phyloP scores from a whole-genome alignment of 2,888 invertebrate genomes.

The Oscheius sp. region DNA sequence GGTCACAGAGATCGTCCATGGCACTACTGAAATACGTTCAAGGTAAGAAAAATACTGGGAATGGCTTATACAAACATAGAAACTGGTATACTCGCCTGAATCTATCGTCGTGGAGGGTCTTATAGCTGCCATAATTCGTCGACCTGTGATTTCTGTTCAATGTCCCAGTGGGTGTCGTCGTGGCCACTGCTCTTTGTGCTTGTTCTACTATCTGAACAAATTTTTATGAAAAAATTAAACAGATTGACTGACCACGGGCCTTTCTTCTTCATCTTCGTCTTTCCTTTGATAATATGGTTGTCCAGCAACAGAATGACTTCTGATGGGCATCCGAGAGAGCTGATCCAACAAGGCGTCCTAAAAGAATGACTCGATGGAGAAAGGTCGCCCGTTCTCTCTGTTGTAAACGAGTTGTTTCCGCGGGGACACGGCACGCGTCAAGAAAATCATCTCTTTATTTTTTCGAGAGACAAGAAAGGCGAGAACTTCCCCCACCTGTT shows the following conservation, averaged over 20 bases:
- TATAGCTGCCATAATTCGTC: constrained; percentile 57
- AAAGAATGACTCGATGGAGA: background rate
- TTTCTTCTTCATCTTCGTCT: constrained; percentile 39
- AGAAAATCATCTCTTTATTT: background rate
- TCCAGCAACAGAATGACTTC: constrained; percentile 49
- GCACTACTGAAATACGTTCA: constrained; percentile 56
- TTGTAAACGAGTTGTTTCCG: constrained; percentile 33
- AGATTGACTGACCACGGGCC: constrained; percentile 37
- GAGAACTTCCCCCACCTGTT: constrained; percentile 41
- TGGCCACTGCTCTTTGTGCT: constrained; percentile 52
- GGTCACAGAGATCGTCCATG: constrained; percentile 72
- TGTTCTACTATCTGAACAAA: constrained; percentile 59
- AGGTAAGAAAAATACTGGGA: background rate
- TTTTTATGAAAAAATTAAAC: background rate
- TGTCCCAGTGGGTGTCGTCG: constrained; percentile 53
- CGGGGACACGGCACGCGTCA: constrained; percentile 6
- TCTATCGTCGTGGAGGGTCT: constrained; percentile 51
- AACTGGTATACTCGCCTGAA: constrained; percentile 32
- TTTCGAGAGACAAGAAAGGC: background rate
- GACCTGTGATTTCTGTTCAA: constrained; percentile 42
- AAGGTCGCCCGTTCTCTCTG: constrained; percentile 31
- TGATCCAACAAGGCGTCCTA: constrained; percentile 53
- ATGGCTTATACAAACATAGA: background rate
- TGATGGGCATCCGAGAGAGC: constrained; percentile 42
- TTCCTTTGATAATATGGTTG: constrained; percentile 42